Base-by-base conservation (phyloP, 2,888 invertebrate species). In the Amphipoea lucens region DNA sequence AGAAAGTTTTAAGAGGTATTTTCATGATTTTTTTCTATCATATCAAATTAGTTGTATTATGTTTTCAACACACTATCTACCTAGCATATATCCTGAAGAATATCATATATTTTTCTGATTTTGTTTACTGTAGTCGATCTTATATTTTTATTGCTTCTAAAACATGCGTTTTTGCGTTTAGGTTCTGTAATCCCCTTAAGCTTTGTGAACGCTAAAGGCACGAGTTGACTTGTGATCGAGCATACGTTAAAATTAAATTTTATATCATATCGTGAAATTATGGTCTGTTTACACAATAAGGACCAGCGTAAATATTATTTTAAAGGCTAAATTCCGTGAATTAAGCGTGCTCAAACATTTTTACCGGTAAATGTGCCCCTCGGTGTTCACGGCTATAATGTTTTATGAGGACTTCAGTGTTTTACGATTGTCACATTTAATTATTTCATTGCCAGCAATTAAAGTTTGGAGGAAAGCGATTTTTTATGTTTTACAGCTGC, bases 391-490 rank as follows among this genome's bases (percentile, higher is more conserved):
- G 93, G 94, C 93, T 91, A 93, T 95, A 94, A 96, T 95, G 94
- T 95, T 96, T 96, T 96, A 96, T 95, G 86, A 90, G 92, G 86
- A 85, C 87, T 89, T 90, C 94, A 92, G 94, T 96, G 96, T 95
- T 97, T 96, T 96, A 97, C 95, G 97, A 96, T 94, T 96, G 96
- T 96, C 96, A 95, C 96, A 95, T 96, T 96, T 96, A 97, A 96
- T 97, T 96, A 96, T 95, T 96, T 96, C 95, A 96, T 96, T 96
- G 96, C 94, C 90, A 92, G 96, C 96, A 96, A 96, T 97, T 96
- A 96, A 96, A 96, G 93, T 96, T 96, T 95, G 93, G 95, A 94
- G 93, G 95, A 95, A 95, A 95, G 93, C 93, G 94, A 92, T 95
- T 96, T 96, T 96, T 95, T 94, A 93, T 92, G 92, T 95, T 96